These are phyloP conservation scores for Equus quagga DNA, from an alignment of 2,113 vertebrate genomes.

Conservation along the genomic window DNA sequence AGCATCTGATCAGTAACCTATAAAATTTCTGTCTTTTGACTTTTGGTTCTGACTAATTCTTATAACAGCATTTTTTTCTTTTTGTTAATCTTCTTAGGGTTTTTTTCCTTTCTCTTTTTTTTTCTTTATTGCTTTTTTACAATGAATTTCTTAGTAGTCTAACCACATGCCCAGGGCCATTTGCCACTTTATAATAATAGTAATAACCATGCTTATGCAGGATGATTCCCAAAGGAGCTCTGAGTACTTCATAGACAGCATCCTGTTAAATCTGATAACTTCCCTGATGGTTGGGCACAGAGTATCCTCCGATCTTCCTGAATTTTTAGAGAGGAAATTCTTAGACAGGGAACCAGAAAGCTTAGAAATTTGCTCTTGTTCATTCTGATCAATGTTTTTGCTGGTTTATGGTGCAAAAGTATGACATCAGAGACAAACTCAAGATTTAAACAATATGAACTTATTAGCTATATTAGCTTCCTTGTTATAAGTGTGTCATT, in stretches of 20 bases:
- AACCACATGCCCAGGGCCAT: slow-evolving; percentile 23
- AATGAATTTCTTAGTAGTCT: slow-evolving; percentile 9
- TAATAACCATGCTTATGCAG: slow-evolving; percentile 1
- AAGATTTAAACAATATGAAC: neutral
- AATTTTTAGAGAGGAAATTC: neutral
- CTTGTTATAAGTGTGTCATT: neutral
- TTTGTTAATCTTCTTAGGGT: slow-evolving; percentile 16
- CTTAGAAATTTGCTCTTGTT: neutral
- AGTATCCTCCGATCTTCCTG: neutral
- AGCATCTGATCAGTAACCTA: slow-evolving; percentile 39
- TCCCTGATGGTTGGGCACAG: neutral
- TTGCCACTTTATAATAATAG: slow-evolving; percentile 56
- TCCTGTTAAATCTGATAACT: slow-evolving; percentile 6
- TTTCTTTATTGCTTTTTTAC: neutral
- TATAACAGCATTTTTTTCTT: neutral
- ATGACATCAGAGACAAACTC: neutral
- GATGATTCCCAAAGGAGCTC: neutral
- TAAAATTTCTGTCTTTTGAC: slow-evolving; percentile 49
- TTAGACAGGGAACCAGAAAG: neutral
- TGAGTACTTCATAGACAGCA: neutral
- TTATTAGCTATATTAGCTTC: neutral
- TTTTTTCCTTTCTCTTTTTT: neutral
- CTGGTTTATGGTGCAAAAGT: neutral
- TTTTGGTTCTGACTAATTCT: slow-evolving; percentile 63
- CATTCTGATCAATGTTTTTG: neutral